Conservation (phyloP, 2,113 vertebrate genomes). For the Rallus limicola region DNA sequence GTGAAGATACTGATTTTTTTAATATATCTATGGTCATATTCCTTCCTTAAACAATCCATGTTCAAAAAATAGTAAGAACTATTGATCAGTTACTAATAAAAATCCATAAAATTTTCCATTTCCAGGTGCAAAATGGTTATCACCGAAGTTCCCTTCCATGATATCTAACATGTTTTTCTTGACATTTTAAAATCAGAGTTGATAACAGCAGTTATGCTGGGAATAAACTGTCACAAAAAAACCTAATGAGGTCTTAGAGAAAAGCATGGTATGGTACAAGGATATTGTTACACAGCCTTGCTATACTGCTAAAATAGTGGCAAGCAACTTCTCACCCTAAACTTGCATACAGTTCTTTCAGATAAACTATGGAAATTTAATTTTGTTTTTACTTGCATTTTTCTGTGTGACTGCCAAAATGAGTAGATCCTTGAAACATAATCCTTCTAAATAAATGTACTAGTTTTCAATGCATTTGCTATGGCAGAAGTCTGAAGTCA, state of each 20-base stretch:
- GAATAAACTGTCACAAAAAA: neutral
- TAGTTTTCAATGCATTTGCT: neutral
- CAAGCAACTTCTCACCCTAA: neutral
- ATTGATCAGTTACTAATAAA: neutral
- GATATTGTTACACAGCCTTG: neutral
- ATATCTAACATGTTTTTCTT: neutral
- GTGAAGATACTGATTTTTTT: neutral
- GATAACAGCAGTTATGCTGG: neutral
- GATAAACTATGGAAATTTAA: neutral
- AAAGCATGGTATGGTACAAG: neutral
- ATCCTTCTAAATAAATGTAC: neutral
- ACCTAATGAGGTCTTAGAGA: neutral
- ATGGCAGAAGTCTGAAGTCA: neutral
- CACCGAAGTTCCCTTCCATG: neutral
- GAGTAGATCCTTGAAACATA: neutral
- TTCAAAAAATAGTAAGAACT: neutral
- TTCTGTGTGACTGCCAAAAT: neutral
- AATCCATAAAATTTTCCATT: neutral
- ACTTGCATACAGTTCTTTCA: neutral
- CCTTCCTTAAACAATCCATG: neutral
- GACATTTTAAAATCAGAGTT: neutral
- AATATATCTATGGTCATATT: rapidly evolving
- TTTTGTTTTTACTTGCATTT: neutral
- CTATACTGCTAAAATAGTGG: neutral
- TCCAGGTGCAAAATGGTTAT: neutral